phyloP scores from a whole-genome alignment of 2,888 invertebrate genomes.

The Ormyrus labotus region DNA sequence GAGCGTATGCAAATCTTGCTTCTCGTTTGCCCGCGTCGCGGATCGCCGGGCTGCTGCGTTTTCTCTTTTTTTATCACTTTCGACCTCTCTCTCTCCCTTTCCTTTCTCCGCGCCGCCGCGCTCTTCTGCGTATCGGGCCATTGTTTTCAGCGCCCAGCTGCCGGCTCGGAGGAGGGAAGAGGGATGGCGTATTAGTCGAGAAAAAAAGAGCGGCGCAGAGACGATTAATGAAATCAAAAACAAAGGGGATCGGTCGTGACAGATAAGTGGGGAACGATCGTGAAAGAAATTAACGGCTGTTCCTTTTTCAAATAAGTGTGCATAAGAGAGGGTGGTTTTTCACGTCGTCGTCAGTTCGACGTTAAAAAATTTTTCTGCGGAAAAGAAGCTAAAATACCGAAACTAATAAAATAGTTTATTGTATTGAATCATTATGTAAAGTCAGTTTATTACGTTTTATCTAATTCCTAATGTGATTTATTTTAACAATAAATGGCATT shows the following conservation, averaged over 20 bases:
- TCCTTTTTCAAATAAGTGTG: no score
- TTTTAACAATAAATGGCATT: no score
- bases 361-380: no score
- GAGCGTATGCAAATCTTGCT: slow-evolving; percentile 67
- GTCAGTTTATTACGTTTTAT: no score
- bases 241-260: neutral
- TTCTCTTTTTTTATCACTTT: slow-evolving; percentile 48
- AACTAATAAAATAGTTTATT: no score
- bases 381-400: no score
- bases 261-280: slow-evolving; percentile 13
- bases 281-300: no score
- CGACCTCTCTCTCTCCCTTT: slow-evolving; percentile 9
- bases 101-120: neutral
- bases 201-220: neutral
- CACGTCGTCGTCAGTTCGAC: no score
- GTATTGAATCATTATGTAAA: no score
- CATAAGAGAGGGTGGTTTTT: no score
- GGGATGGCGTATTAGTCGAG: neutral
- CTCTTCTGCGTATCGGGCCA: slow-evolving; percentile 21
- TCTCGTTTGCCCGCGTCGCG: slow-evolving; percentile 47
- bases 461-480: no score
- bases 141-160: slow-evolving; percentile 27
- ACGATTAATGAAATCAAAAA: slow-evolving; percentile 1
- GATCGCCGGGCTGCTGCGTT: neutral
- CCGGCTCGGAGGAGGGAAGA: neutral